phyloP scores from a whole-genome alignment of 2,797 vertebrate genomes.

The Echeneis naucrates region DNA sequence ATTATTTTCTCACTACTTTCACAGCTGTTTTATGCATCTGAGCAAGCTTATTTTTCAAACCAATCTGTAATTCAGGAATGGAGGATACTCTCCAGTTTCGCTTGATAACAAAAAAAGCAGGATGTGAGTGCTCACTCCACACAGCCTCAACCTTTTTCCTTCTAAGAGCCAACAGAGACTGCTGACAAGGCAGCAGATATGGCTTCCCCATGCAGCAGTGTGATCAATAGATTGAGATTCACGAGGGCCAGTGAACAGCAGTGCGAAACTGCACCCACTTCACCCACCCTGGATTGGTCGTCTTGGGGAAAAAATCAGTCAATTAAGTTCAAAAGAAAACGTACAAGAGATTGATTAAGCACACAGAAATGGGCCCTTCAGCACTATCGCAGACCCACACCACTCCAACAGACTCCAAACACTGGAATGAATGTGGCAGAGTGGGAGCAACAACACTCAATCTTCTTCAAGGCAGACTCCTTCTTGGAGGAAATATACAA shows the following conservation, averaged over 20 bases:
- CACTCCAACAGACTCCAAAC: slow-evolving; percentile 46
- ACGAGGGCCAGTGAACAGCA: slow-evolving; percentile 68
- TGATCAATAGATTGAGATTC: slow-evolving; percentile 82
- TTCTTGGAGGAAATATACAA: slow-evolving; percentile 27
- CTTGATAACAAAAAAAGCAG: too few relatives aligned
- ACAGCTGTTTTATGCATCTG: too few relatives aligned
- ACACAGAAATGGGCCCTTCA: slow-evolving; percentile 61
- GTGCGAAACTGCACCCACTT: slow-evolving; percentile 67
- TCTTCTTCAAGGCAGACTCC: slow-evolving; percentile 22
- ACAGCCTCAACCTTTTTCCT: too few relatives aligned
- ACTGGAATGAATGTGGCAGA: slow-evolving; percentile 47
- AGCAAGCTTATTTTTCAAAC: too few relatives aligned
- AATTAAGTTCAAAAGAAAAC: slow-evolving; percentile 78
- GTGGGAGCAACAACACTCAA: slow-evolving; percentile 36
- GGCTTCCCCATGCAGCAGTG: slow-evolving; percentile 63
- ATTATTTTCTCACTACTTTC: too few relatives aligned
- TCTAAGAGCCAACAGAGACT: slow-evolving; percentile 46
- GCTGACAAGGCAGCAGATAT: slow-evolving; percentile 79
- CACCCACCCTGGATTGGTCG: slow-evolving; percentile 56
- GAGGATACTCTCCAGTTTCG: too few relatives aligned
- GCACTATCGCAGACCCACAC: slow-evolving; percentile 65
- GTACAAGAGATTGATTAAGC: slow-evolving; percentile 78
- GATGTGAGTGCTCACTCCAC: too few relatives aligned
- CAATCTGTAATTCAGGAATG: too few relatives aligned
- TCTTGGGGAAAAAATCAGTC: slow-evolving; percentile 74